Base-by-base conservation (phyloP, 1,140 invertebrate species). In the Proctacanthus coquilletti region DNA sequence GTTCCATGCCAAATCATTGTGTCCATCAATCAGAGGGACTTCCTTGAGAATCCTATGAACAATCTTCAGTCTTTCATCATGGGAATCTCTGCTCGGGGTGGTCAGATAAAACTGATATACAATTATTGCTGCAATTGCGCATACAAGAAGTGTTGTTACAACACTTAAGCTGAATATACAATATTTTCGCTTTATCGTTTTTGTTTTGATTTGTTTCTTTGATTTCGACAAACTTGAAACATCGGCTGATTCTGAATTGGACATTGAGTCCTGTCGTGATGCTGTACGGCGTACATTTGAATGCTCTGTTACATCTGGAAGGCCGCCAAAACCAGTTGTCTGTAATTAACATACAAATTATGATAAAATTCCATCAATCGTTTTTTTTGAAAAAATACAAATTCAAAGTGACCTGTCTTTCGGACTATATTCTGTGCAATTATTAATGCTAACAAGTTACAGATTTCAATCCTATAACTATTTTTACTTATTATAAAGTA, bases 1-100 rank as follows among this genome's bases (percentile, higher is more conserved):
- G 52, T 85, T 84, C 77, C 80, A 86, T 27, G 86, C 78, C 51
- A 89, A 71, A 62, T 89, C 84, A 61, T 89, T 91, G 62, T 89
- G 85, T 35, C 84, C 87, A 61, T 75, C 73, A 39, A 59, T 56
- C 18, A 75, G 60, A 6, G 73, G 73, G 10, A 68, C 65, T 39
- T 74, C 71, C 36, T 68, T 66, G 41, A 75, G 60, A 46, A 75
- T 65, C 27, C 65, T 62, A 18, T 63, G 53, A 27, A 71, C 64
- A 41, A 69, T 71, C 42, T 64, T 63, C 40, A 71, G 59, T 44
- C 69, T 61, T 54, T 70, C 66, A 39, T 70, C 67, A 23, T 69
- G 67, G 18, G 69, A 70, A 38, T 46, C 69, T 52, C 40, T 67
- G 56, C 38, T 69, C 59, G 39, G 66, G 50, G 42, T 64, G 64